phyloP scores from a whole-genome alignment of 2,797 vertebrate genomes.

The Chaenodraco wilsoni region DNA sequence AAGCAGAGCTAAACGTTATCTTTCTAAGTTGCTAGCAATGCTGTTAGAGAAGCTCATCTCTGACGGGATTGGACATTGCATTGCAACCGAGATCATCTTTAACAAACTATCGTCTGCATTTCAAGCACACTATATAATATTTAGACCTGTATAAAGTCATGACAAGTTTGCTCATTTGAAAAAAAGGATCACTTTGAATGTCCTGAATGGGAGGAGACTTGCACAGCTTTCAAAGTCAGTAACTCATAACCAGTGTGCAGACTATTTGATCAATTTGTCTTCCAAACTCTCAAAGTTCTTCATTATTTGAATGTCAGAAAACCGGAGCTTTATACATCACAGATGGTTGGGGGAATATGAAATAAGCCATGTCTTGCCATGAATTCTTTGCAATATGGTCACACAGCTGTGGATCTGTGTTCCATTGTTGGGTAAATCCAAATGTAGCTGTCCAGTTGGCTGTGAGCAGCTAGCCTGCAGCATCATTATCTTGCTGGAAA shows the following conservation, averaged over 20 bases:
- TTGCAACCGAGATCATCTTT: neutral
- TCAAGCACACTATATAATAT: neutral
- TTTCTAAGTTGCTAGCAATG: neutral
- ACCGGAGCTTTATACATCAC: slow-evolving; percentile 57
- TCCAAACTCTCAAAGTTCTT: slow-evolving; percentile 15
- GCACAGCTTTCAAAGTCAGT: slow-evolving; percentile 6
- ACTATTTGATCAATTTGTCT: slow-evolving; percentile 16
- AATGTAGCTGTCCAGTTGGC: slow-evolving; percentile 79
- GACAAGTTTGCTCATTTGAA: neutral
- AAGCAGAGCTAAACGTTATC: slow-evolving; percentile 26
- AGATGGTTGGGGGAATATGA: slow-evolving; percentile 71
- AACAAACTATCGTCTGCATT: neutral
- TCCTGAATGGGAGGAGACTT: neutral
- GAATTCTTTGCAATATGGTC: slow-evolving; percentile 75
- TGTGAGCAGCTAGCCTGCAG: slow-evolving; percentile 68
- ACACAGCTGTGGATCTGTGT: slow-evolving; percentile 76
- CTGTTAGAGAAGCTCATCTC: slow-evolving; percentile 4
- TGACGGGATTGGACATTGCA: neutral
- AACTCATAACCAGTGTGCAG: neutral
- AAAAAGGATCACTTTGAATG: neutral
- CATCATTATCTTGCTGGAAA: slow-evolving; percentile 63
- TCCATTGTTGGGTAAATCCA: slow-evolving; percentile 76
- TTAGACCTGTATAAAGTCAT: neutral
- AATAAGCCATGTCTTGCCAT: slow-evolving; percentile 62
- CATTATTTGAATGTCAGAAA: slow-evolving; percentile 49